Conservation (phyloP, 1,140 invertebrate species). For the Harpegnathos saltator region DNA sequence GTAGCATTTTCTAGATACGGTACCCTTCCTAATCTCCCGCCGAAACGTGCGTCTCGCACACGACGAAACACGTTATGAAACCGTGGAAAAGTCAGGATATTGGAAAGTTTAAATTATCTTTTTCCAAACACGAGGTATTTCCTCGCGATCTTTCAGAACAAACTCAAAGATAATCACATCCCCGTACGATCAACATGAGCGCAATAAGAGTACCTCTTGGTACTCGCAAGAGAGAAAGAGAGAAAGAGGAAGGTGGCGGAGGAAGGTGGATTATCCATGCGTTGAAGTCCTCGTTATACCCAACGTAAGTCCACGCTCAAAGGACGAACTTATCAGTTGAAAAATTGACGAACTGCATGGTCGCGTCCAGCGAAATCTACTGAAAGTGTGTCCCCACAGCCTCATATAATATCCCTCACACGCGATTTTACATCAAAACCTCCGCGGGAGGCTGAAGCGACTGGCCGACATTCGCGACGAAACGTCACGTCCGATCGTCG, state of each 20-base stretch:
- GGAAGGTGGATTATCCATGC: not conserved
- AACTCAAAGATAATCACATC: no score
- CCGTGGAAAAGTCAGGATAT: not conserved
- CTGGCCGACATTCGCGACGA: constrained; percentile 3
- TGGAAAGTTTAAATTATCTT: no score
- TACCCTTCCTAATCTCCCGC: no score
- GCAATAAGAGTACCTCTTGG: not conserved
- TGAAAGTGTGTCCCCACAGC: not conserved
- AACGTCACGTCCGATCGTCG: constrained; percentile 1
- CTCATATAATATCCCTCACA: not conserved
- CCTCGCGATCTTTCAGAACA: no score
- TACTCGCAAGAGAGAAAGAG: not conserved
- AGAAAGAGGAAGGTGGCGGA: no score
- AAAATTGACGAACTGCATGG: not conserved
- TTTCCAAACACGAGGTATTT: no score
- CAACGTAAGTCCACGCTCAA: not conserved
- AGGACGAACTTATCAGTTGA: not conserved
- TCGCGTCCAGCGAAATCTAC: not conserved
- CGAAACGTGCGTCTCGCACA: constrained; percentile 54
- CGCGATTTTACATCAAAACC: constrained; percentile 12
- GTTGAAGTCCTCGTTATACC: constrained; percentile 19
- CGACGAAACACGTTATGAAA: constrained; percentile 33
- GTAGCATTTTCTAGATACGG: constrained; percentile 60
- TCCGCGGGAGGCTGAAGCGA: constrained; percentile 24
- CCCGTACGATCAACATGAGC: no score